Evolutionary conservation across 2,797 vertebrate genomes (phyloP).

Genomic region (Hozukius guyotensis): DNA sequence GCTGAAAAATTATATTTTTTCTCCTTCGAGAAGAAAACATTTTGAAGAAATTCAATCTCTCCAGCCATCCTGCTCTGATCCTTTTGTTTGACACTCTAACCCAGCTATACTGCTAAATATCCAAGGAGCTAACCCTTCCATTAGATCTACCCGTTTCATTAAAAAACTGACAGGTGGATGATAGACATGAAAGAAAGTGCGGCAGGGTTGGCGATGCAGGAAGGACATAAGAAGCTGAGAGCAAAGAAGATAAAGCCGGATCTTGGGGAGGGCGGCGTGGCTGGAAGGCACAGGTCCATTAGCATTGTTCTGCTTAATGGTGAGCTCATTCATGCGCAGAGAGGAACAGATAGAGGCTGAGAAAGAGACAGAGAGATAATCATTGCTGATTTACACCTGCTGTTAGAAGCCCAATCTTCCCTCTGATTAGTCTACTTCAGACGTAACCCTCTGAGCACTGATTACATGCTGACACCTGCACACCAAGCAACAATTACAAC

Average conservation of each 20-base stretch:
- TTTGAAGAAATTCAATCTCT: neutral
- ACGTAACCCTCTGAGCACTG: conserved; percentile 48
- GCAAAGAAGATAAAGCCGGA: conserved; percentile 1
- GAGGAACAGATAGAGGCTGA: conserved; percentile 3
- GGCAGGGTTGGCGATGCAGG: neutral
- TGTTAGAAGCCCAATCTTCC: conserved; percentile 56
- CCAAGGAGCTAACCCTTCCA: neutral
- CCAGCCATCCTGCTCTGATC: neutral
- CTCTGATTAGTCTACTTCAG: conserved; percentile 71
- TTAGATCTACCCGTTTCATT: neutral
- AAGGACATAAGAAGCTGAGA: neutral
- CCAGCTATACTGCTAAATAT: neutral
- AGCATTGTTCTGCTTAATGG: conserved; percentile 39
- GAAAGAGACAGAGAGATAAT: conserved; percentile 44
- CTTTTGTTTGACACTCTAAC: neutral
- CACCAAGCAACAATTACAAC: conserved; percentile 21
- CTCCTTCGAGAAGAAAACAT: neutral
- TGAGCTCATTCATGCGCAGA: conserved; percentile 41
- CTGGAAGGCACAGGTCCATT: conserved; percentile 21
- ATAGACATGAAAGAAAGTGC: neutral
- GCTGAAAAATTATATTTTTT: conserved; percentile 31
- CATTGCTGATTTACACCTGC: conserved; percentile 65
- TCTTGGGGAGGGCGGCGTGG: neutral
- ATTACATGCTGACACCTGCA: conserved; percentile 68
- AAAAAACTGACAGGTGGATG: neutral